A percentile compares a stretch with the other conserved stretches of the same genome.
Conservation (phyloP, 2,888 invertebrate species). For the Cephus sareptanus region DNA sequence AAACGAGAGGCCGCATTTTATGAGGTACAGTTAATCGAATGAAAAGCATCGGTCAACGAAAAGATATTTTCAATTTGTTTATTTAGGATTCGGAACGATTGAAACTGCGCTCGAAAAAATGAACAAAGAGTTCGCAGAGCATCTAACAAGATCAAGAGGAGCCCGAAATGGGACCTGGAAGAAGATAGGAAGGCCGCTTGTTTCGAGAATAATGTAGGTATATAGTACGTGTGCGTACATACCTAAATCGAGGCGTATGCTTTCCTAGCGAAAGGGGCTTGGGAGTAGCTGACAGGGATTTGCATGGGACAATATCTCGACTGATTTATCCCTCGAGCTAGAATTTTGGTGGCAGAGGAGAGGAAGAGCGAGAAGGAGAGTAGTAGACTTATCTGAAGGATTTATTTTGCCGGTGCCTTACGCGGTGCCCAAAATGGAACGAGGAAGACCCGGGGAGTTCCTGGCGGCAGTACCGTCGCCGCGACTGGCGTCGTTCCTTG, state of each 20-base stretch:
- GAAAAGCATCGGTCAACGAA: background rate
- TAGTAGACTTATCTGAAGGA: constrained; percentile 43
- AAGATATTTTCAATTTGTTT: background rate
- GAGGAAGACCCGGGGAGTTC: background rate
- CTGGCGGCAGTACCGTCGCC: background rate
- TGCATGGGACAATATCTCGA: constrained; percentile 58
- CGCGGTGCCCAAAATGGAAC: constrained; percentile 11
- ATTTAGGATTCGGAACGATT: background rate
- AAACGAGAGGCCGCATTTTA: background rate
- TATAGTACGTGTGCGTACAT: constrained; percentile 16
- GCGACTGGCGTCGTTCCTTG: background rate
- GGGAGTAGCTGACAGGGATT: constrained; percentile 46
- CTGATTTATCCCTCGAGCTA: constrained; percentile 50
- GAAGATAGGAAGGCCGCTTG: too few species aligned
- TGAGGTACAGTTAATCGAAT: background rate
- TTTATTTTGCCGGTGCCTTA: constrained; percentile 47
- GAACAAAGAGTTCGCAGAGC: too few species aligned
- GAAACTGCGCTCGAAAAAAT: background rate
- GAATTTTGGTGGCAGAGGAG: constrained; percentile 25
- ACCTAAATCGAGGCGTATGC: constrained; percentile 7
- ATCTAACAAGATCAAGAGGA: too few species aligned
- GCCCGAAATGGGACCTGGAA: too few species aligned
- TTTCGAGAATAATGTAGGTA: background rate
- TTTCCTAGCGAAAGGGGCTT: constrained; percentile 4
- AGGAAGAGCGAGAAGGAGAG: constrained; percentile 24